Conservation (phyloP, 1,140 invertebrate species). For the Heliconius himera region DNA sequence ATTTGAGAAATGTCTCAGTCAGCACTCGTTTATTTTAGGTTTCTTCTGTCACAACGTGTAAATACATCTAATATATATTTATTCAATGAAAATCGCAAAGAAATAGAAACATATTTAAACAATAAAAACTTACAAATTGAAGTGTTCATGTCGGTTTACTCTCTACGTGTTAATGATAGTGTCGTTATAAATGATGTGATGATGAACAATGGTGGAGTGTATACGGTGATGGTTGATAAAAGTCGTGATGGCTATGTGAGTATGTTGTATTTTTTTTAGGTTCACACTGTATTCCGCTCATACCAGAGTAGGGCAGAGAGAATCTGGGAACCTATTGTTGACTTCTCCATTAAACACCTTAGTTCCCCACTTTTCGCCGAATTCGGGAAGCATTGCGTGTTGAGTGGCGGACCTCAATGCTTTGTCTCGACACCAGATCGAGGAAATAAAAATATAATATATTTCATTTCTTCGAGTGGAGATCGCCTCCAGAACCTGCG, state of each 20-base stretch:
- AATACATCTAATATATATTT: constrained; percentile 60
- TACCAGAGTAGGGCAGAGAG: background rate
- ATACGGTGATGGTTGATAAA: constrained; percentile 80
- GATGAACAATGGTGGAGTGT: constrained; percentile 83
- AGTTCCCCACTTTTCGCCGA: too few species aligned
- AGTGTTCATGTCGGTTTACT: constrained; percentile 69
- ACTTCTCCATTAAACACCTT: background rate
- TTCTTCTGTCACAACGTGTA: constrained; percentile 46
- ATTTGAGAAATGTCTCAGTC: too few species aligned
- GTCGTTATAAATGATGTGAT: constrained; percentile 48
- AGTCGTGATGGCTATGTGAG: constrained; percentile 49
- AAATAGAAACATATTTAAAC: constrained; percentile 53
- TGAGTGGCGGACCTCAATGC: too few species aligned
- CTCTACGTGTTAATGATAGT: constrained; percentile 49
- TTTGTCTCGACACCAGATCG: too few species aligned
- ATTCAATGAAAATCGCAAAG: constrained; percentile 56
- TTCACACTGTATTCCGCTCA: background rate
- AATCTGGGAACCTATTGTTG: background rate
- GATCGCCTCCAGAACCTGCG: too few species aligned
- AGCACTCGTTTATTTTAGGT: constrained; percentile 45
- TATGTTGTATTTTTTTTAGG: constrained; percentile 16
- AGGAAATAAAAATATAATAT: too few species aligned
- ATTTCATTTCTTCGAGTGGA: too few species aligned
- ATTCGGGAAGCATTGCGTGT: too few species aligned
- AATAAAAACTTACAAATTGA: constrained; percentile 60